phyloP scores from a whole-genome alignment of 2,113 vertebrate genomes.

The Clarias macrocephalus region DNA sequence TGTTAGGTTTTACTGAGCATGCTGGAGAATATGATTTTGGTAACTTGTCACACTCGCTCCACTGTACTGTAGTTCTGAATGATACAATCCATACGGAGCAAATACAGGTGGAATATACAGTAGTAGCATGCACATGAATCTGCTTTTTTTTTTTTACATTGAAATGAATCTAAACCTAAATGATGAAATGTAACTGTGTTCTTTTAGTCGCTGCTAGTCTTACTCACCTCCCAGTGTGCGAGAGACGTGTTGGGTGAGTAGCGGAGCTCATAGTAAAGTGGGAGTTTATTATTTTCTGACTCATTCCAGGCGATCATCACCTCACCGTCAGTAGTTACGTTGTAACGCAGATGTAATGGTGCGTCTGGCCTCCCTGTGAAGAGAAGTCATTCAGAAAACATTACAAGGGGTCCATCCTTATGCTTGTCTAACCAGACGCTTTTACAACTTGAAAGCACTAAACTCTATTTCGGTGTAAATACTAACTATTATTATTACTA shows the following conservation, averaged over 20 bases:
- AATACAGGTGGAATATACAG: too few relatives aligned
- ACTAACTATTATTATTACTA: background rate
- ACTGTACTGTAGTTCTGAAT: too few relatives aligned
- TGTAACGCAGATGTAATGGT: conserved; percentile 75
- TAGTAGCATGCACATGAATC: background rate
- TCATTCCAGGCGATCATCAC: conserved; percentile 80
- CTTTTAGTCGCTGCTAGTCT: background rate
- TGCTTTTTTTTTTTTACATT: background rate
- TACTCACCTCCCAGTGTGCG: conserved; percentile 64
- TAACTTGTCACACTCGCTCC: too few relatives aligned
- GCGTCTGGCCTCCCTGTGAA: conserved; percentile 81
- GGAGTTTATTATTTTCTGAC: conserved; percentile 48
- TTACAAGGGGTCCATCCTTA: background rate
- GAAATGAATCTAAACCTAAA: background rate
- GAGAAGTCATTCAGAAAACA: background rate
- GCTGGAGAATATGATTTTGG: too few relatives aligned
- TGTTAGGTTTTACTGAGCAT: too few relatives aligned
- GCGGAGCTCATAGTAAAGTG: conserved; percentile 79
- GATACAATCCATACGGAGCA: too few relatives aligned
- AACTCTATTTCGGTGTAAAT: background rate
- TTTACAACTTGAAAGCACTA: background rate
- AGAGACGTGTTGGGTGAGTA: conserved; percentile 64
- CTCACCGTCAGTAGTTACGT: conserved; percentile 75
- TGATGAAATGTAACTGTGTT: background rate
- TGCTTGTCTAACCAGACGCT: background rate